Conservation (phyloP, 1,140 invertebrate genomes). For the Drosophila repleta region DNA sequence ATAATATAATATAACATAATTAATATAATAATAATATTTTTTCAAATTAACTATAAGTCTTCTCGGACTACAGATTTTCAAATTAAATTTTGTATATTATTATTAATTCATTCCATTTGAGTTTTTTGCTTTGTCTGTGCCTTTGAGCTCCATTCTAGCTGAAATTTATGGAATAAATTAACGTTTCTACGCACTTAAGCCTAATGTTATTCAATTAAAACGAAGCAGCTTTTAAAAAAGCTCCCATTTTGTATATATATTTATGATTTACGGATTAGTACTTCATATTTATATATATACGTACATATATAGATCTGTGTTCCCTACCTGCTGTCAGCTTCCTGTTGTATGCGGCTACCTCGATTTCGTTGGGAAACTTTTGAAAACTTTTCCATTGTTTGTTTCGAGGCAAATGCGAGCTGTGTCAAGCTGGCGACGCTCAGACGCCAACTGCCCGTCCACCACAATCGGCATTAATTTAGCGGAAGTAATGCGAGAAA, state of each 20-base stretch:
- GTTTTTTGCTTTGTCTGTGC: no score
- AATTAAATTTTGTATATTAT: no score
- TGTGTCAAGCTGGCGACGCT: constrained; percentile 57
- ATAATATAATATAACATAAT: not conserved
- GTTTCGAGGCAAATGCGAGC: constrained; percentile 13
- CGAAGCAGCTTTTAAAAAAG: not conserved
- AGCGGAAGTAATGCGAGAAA: constrained; percentile 83
- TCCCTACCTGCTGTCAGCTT: no score
- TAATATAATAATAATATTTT: not conserved
- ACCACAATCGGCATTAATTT: constrained; percentile 83
- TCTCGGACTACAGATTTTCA: no score
- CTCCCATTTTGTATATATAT: not conserved
- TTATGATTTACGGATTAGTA: not conserved
- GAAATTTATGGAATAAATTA: no score
- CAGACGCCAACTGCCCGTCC: constrained; percentile 55
- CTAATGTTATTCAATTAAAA: not conserved
- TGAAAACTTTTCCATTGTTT: constrained; percentile 36
- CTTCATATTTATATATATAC: not conserved
- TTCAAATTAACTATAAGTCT: no score
- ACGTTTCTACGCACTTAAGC: no score
- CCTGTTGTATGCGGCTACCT: not conserved
- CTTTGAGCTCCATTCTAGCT: no score
- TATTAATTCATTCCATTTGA: no score
- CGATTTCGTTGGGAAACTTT: constrained; percentile 1
- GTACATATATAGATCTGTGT: no score